These are phyloP conservation scores for Diogma glabrata DNA, from an alignment of 2,888 invertebrate genomes.

Conservation along the genomic window DNA sequence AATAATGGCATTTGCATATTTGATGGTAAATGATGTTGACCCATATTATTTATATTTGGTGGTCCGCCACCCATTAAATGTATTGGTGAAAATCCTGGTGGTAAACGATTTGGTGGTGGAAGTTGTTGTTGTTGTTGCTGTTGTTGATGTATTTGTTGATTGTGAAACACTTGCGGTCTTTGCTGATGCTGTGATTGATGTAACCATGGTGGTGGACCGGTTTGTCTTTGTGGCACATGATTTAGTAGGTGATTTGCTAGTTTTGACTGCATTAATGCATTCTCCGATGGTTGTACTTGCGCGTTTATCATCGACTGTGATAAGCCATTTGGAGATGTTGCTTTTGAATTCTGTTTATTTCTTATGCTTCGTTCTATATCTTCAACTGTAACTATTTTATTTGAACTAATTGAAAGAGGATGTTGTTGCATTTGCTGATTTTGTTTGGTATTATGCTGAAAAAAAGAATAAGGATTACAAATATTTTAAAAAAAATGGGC, in stretches of 20 bases:
- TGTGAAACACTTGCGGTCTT: neutral
- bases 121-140: conserved; percentile 34
- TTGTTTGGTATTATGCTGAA: conserved; percentile 10
- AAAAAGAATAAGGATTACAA: too few relatives aligned
- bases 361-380: conserved; percentile 35
- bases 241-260: conserved; percentile 21
- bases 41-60: conserved; percentile 34
- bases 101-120: conserved; percentile 27
- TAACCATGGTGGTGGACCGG: conserved; percentile 12
- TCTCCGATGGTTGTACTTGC: conserved; percentile 13
- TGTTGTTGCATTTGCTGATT: conserved; percentile 16
- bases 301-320: neutral
- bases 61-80: conserved; percentile 18
- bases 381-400: conserved; percentile 34
- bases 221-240: conserved; percentile 20
- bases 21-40: conserved; percentile 22
- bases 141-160: conserved; percentile 22
- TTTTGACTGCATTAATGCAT: too few relatives aligned
- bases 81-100: conserved; percentile 29
- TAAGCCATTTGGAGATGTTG: conserved; percentile 10
- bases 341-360: conserved; percentile 19
- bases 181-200: conserved; percentile 16
- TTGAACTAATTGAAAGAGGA: conserved; percentile 20
- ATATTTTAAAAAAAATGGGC: too few relatives aligned
- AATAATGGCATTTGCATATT: conserved; percentile 23